Evolutionary conservation across 2,888 invertebrate species (phyloP), one percentile per base, ranked within the genome.

Genomic region (Tenodera sinensis): DNA sequence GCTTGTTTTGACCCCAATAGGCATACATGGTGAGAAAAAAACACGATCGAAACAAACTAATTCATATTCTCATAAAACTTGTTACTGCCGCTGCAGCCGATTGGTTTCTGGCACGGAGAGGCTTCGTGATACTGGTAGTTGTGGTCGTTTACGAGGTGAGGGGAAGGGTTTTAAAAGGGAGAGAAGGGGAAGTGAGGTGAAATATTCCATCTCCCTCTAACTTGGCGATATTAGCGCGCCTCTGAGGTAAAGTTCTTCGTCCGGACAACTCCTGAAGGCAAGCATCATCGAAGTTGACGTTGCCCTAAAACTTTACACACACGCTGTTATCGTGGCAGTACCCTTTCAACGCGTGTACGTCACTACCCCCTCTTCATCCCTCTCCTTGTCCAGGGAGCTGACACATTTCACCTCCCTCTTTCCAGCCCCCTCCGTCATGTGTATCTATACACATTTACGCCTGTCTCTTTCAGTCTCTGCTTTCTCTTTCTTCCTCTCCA

Each of bases 381-480:
- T 6, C 83, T 83, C 71, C 28, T 54, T 86, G 30, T 84, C 84
- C 42, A 30, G 28, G 47, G 85, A 28, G 34, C 28, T 54, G 85
- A 85, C 85, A 54, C 47, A 54, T 54, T 54, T 42, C 30, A 25
- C 25, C 71, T 42, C 85, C 85, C 30, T n/a, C 30, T 42, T 25
- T n/a, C 82, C 71, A 82, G 83, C 84, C 88, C 42, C 84, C 54
- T 71, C 20, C 54, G 54, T 71, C 54, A 71, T 71, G 54, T 86
- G 47, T 82, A 42, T 30, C 84, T 88, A 83, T 71, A 42, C 87
- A 88, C 88, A 71, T 71, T 71, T 71, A 71, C 54, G 54, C 86
- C 86, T 89, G 71, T 81, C 71, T 84, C 89, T 88, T 34, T 88
- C 89, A 84, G 82, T 87, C 84, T 85, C 83, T 28, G 6, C 84